Percentiles rank a stretch among this genome's conserved stretches.
Evolutionary conservation across 2,113 vertebrate genomes (phyloP).

Genomic region (Dromas ardeola): DNA sequence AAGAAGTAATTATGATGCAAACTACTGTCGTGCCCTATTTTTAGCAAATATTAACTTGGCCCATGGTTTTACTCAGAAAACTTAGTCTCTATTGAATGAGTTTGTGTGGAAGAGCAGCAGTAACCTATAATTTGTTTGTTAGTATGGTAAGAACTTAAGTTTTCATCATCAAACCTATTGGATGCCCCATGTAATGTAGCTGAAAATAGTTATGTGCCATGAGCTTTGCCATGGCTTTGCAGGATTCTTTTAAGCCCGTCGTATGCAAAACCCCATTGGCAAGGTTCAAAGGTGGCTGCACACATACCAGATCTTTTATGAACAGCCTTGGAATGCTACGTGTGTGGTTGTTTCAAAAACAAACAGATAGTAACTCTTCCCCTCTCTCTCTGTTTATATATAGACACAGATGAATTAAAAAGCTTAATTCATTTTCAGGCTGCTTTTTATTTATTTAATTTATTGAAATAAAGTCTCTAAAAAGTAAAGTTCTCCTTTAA

Average conservation of each 20-base stretch:
- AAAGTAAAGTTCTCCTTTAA: neutral
- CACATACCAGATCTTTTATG: neutral
- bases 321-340: neutral
- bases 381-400: constrained; percentile 15
- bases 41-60: neutral
- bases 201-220: neutral
- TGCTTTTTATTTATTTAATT: neutral
- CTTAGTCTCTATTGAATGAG: neutral
- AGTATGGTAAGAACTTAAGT: neutral
- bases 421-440: neutral
- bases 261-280: neutral
- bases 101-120: neutral
- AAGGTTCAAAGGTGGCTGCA: neutral
- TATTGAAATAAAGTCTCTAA: neutral
- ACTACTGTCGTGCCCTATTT: neutral
- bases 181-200: neutral
- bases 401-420: constrained; percentile 2
- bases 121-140: neutral
- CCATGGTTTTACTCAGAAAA: neutral
- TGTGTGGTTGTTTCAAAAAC: constrained; percentile 19
- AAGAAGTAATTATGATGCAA: neutral
- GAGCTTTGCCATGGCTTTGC: neutral
- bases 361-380: constrained; percentile 26
- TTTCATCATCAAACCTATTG: neutral
- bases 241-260: neutral